Evolutionary conservation across 2,888 invertebrate genomes (phyloP), one percentile per base, ranked within the genome.

Genomic region (Megamerina dolium): DNA sequence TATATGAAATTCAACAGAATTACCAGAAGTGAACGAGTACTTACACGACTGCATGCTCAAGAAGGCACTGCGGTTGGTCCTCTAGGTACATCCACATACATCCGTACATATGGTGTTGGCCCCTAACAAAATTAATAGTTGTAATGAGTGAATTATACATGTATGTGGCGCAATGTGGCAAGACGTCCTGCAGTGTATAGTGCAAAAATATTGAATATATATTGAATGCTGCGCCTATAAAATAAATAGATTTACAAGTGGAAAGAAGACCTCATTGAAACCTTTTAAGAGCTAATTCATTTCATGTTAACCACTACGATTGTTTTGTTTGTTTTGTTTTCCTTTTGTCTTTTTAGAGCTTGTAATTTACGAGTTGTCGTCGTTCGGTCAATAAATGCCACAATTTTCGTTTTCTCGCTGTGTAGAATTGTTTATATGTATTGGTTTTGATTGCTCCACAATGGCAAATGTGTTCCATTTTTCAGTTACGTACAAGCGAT

Each of bases 301-400:
- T 43, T 18, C 29, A 23, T 27, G 10, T 5, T 17, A 12, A 27
- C 34, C 37, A 29, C 27, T 36, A 13, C 30, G 21, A 36, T 37
- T 44, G 40, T 43, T 14, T 29, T 27, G 20, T 13, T n/a, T 45
- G 36, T 33, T 30, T 19, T 19, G n/a, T 14, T 43, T 46, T 50
- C 47, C 47, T 45, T 47, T 49, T 49, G n/a, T n/a, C n/a, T n/a
- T n/a, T n/a, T n/a, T n/a, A n/a, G n/a, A n/a, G n/a, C n/a, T n/a
- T n/a, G n/a, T n/a, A n/a, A n/a, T n/a, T n/a, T n/a, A n/a, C n/a
- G n/a, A n/a, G n/a, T n/a, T n/a, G n/a, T n/a, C n/a, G 47, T 47
- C 47, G 52, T 55, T 59, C 59, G 64, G 63, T 64, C 64, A 66
- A 64, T 64, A 64, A 66, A 64, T 63, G 66, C 63, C 66, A 65